Percentiles rank a stretch among this genome's conserved stretches.
Evolutionary conservation across 1,140 invertebrate genomes (phyloP).

Genomic region (Psix sp.): DNA sequence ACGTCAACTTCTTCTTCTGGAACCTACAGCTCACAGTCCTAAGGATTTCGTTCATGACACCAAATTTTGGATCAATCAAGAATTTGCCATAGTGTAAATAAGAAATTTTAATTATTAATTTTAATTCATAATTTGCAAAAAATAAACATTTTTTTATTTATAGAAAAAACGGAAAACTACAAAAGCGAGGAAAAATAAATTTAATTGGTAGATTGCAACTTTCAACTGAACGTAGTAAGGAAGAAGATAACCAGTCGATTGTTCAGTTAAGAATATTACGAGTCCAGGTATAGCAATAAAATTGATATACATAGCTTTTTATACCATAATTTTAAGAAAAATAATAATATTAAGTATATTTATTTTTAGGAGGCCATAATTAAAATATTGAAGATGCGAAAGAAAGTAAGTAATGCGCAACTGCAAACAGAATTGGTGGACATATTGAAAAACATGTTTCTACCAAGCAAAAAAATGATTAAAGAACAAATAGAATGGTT

Average conservation of each 20-base stretch:
- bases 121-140: not conserved
- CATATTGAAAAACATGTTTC: constrained; percentile 99
- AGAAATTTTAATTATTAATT: constrained; percentile 3
- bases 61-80: constrained; percentile 97
- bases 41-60: constrained; percentile 97
- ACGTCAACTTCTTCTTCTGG: constrained; percentile 90
- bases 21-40: constrained; percentile 86
- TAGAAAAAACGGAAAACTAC: constrained; percentile 95
- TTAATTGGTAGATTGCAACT: constrained; percentile 95
- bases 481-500: constrained; percentile 99
- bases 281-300: constrained; percentile 80
- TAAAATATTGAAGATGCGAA: constrained; percentile 99
- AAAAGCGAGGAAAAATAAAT: constrained; percentile 95
- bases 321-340: constrained; percentile 16
- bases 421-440: constrained; percentile 98
- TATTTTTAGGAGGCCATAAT: constrained; percentile 94
- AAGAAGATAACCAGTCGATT: constrained; percentile 98
- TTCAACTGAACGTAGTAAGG: constrained; percentile 95
- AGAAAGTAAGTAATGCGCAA: constrained; percentile 94
- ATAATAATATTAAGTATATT: not conserved
- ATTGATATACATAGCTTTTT: too few species aligned
- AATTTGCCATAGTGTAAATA: constrained; percentile 90
- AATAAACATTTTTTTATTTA: constrained; percentile 10
- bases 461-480: constrained; percentile 99
- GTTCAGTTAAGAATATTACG: constrained; percentile 95